phyloP scores from a whole-genome alignment of 2,888 invertebrate species.

The Phengaris alcon region DNA sequence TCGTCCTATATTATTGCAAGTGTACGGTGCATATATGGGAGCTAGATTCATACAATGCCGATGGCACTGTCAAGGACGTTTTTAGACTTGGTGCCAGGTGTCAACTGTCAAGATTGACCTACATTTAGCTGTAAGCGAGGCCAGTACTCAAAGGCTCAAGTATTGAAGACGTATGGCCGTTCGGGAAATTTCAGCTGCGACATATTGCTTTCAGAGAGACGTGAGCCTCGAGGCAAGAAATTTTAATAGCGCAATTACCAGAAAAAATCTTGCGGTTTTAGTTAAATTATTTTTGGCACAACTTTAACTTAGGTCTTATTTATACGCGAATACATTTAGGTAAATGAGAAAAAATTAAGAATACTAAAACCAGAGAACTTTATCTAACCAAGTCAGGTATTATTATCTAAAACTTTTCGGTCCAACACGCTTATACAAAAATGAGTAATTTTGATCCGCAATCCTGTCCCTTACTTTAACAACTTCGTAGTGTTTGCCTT shows the following conservation, averaged over 20 bases:
- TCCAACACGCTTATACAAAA: not conserved
- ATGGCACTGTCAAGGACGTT: not conserved
- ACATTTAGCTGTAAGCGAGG: not conserved
- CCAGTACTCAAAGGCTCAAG: not conserved
- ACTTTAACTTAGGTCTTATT: no score
- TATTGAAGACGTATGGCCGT: not conserved
- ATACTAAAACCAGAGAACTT: not conserved
- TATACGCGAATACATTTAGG: not conserved
- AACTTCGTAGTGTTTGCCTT: conserved; percentile 10
- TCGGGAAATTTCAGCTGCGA: not conserved
- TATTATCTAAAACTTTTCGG: conserved; percentile 2
- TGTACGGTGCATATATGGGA: not conserved
- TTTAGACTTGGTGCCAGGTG: not conserved
- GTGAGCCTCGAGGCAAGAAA: not conserved
- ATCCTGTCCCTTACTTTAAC: not conserved
- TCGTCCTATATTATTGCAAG: not conserved
- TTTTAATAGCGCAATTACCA: not conserved
- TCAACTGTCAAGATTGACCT: conserved; percentile 6
- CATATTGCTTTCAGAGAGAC: not conserved
- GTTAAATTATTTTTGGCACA: no score
- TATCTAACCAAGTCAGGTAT: conserved; percentile 1
- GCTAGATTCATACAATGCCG: not conserved
- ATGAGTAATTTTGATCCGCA: conserved; percentile 3
- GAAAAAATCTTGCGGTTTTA: no score
- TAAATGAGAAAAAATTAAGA: not conserved